A percentile compares a stretch with the other conserved stretches of the same genome.
phyloP scores from a whole-genome alignment of 2,797 vertebrate genomes.

The Miichthys miiuy region DNA sequence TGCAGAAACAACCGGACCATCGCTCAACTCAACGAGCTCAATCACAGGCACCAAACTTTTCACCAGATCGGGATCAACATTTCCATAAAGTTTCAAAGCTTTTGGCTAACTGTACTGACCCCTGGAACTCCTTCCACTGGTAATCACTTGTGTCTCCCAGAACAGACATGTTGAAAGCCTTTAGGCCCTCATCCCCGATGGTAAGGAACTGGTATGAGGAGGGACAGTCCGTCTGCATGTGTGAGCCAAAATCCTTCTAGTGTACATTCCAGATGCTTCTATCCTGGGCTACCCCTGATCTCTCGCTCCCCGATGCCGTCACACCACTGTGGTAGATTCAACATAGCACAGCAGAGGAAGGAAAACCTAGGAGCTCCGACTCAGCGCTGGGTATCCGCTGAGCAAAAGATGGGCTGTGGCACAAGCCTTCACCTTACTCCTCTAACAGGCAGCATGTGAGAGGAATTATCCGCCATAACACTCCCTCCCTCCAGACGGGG shows the following conservation, averaged over 20 bases:
- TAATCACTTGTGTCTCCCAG: slow-evolving; percentile 77
- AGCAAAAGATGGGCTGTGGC: slow-evolving; percentile 31
- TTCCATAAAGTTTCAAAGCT: neutral
- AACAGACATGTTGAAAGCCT: slow-evolving; percentile 68
- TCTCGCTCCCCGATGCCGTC: slow-evolving; percentile 25
- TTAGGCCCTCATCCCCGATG: slow-evolving; percentile 47
- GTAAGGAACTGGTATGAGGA: slow-evolving; percentile 43
- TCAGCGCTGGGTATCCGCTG: neutral
- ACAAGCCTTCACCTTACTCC: slow-evolving; percentile 50
- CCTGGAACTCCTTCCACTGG: slow-evolving; percentile 85
- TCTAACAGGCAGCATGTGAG: slow-evolving; percentile 84
- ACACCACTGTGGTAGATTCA: slow-evolving; percentile 66
- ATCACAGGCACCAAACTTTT: neutral
- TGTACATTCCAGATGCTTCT: neutral
- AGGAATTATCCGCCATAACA: slow-evolving; percentile 73
- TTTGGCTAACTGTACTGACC: slow-evolving; percentile 76
- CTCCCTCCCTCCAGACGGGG: slow-evolving; percentile 35
- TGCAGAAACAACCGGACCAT: neutral
- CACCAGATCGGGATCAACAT: neutral
- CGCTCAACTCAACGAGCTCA: neutral
- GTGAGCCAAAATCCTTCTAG: slow-evolving; percentile 30
- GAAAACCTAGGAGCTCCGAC: neutral
- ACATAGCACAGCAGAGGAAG: slow-evolving; percentile 47
- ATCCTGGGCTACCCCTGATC: neutral
- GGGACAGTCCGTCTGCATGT: slow-evolving; percentile 47